Conservation (phyloP, 1,140 invertebrate genomes). For the Thaumatotibia leucotreta region DNA sequence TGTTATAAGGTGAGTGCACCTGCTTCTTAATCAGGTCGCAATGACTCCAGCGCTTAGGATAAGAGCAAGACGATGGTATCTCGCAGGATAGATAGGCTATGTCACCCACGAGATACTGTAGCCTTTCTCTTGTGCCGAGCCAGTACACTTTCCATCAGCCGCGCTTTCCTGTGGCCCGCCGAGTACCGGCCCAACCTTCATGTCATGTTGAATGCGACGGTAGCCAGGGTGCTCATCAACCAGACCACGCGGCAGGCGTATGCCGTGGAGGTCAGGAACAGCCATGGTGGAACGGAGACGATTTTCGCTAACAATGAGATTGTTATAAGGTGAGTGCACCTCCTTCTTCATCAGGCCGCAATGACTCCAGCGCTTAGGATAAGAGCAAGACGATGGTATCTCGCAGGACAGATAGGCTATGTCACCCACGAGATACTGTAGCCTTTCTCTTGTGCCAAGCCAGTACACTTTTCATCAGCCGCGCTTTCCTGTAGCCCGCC, state of each 20-base stretch:
- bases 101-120: too few relatives aligned
- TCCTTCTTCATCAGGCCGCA: too few relatives aligned
- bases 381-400: too few relatives aligned
- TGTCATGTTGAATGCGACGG: slow-evolving; percentile 86
- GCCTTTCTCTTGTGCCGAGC: too few relatives aligned
- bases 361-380: too few relatives aligned
- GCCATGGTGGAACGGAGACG: slow-evolving; percentile 76
- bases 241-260: slow-evolving; percentile 77
- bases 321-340: slow-evolving; percentile 67
- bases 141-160: slow-evolving; percentile 87
- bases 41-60: too few relatives aligned
- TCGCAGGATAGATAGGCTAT: too few relatives aligned
- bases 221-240: slow-evolving; percentile 79
- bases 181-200: slow-evolving; percentile 85
- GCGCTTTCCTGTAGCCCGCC: slow-evolving; percentile 90
- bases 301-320: slow-evolving; percentile 82
- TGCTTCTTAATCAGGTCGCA: too few relatives aligned
- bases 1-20: slow-evolving; percentile 67
- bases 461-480: slow-evolving; percentile 87
- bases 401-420: too few relatives aligned
- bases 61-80: too few relatives aligned
- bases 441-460: too few relatives aligned
- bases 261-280: slow-evolving; percentile 79
- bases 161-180: slow-evolving; percentile 90
- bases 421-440: too few relatives aligned